phyloP scores from a whole-genome alignment of 2,113 vertebrate genomes.

The Shinisaurus crocodilurus region DNA sequence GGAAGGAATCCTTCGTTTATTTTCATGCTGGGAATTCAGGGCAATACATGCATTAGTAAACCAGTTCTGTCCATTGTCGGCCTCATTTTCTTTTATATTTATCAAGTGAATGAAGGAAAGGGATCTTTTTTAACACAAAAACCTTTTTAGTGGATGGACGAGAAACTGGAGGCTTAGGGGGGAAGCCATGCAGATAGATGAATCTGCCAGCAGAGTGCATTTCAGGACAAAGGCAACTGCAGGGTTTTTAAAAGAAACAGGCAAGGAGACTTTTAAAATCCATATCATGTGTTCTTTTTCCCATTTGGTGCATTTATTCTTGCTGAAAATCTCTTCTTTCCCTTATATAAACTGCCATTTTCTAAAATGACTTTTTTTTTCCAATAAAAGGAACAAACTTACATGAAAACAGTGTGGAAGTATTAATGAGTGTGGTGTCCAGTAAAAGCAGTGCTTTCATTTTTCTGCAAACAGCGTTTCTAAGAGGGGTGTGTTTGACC shows the following conservation, averaged over 20 bases:
- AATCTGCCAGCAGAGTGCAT: slow-evolving; percentile 2
- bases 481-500: too few species aligned
- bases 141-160: not conserved
- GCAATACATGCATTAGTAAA: slow-evolving; percentile 44
- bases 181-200: fast-evolving
- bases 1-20: not conserved
- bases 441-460: not conserved
- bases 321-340: slow-evolving; percentile 31
- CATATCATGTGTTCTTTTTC: slow-evolving; percentile 28
- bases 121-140: slow-evolving; percentile 33
- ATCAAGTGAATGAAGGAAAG: not conserved
- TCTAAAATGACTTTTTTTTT: slow-evolving; percentile 68
- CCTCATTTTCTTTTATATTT: slow-evolving; percentile 57
- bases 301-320: slow-evolving; percentile 25
- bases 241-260: not conserved
- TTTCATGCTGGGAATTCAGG: slow-evolving; percentile 55
- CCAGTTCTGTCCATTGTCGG: not conserved
- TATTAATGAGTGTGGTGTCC: slow-evolving; percentile 38
- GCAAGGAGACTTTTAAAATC: slow-evolving; percentile 51
- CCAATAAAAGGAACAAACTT: slow-evolving; percentile 73
- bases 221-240: fast-evolving
- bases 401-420: slow-evolving; percentile 51
- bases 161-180: fast-evolving
- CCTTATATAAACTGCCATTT: slow-evolving; percentile 66
- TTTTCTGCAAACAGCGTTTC: too few species aligned